Conservation (phyloP, 2,888 invertebrate species). For the Stegana nigrithorax region DNA sequence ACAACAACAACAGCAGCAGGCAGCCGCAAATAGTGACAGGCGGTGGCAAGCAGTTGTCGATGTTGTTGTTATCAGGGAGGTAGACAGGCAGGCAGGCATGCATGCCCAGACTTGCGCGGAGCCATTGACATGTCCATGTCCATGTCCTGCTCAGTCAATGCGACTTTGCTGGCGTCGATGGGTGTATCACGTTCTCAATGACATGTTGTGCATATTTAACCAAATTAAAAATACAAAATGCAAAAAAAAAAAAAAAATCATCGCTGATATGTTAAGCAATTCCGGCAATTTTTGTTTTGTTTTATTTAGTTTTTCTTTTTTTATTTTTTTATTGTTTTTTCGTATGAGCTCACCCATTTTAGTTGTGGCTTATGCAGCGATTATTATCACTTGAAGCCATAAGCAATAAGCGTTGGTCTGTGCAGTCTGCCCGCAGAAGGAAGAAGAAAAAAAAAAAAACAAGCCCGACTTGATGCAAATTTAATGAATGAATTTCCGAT, state of each 20-base stretch:
- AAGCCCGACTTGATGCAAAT: neutral
- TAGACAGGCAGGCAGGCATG: conserved; percentile 50
- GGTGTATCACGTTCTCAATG: conserved; percentile 49
- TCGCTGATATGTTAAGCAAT: conserved; percentile 57
- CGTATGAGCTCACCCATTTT: conserved; percentile 27
- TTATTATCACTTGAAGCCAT: conserved; percentile 55
- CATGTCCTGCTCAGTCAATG: conserved; percentile 54
- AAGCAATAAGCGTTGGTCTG: conserved; percentile 43
- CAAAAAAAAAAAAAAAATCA: neutral
- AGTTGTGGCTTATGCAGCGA: conserved; percentile 52
- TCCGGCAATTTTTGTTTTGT: conserved; percentile 63
- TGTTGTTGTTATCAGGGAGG: conserved; percentile 6
- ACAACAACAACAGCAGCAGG: conserved; percentile 27
- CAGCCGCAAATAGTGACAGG: neutral
- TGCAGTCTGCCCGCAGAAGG: conserved; percentile 24
- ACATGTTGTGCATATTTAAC: conserved; percentile 61
- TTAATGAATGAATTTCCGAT: conserved; percentile 16
- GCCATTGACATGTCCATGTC: conserved; percentile 32
- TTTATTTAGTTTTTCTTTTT: conserved; percentile 43
- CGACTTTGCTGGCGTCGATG: conserved; percentile 49
- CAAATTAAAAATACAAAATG: conserved; percentile 9
- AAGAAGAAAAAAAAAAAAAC: too few relatives aligned
- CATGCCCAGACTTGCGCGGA: conserved; percentile 43
- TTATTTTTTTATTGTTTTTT: too few relatives aligned
- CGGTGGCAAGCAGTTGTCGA: neutral